Evolutionary conservation across 2,888 invertebrate species (phyloP).

Genomic region (Erynnis tages): DNA sequence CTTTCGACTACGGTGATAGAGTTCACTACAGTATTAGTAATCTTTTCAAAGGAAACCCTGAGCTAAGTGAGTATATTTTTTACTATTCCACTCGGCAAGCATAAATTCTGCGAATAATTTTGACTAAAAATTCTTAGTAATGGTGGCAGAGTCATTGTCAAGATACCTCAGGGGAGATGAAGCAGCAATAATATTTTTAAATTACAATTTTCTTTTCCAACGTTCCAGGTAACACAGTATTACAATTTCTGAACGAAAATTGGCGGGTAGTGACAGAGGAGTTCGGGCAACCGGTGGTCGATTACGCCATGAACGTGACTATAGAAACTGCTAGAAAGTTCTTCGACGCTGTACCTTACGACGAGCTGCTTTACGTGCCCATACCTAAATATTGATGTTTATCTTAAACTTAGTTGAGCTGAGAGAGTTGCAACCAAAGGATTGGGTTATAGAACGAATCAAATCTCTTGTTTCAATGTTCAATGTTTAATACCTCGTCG

Average conservation of each 20-base stretch:
- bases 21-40: constrained; percentile 71
- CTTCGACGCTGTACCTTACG: constrained; percentile 71
- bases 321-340: constrained; percentile 69
- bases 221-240: constrained; percentile 67
- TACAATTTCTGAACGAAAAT: constrained; percentile 72
- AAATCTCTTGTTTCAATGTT: too few relatives aligned
- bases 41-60: constrained; percentile 73
- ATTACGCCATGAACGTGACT: constrained; percentile 71
- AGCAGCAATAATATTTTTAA: not conserved
- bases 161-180: too few relatives aligned
- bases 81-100: too few relatives aligned
- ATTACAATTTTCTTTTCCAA: constrained; percentile 26
- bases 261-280: constrained; percentile 75
- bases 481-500: too few relatives aligned
- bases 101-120: too few relatives aligned
- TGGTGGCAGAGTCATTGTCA: too few relatives aligned
- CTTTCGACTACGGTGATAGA: constrained; percentile 71
- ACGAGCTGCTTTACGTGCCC: constrained; percentile 67
- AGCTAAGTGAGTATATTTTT: constrained; percentile 60
- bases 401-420: too few relatives aligned
- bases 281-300: constrained; percentile 73
- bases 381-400: constrained; percentile 62
- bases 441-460: too few relatives aligned
- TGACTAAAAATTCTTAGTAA: too few relatives aligned
- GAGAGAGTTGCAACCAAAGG: too few relatives aligned